phyloP scores from a whole-genome alignment of 2,113 vertebrate species.

The Sorex araneus region DNA sequence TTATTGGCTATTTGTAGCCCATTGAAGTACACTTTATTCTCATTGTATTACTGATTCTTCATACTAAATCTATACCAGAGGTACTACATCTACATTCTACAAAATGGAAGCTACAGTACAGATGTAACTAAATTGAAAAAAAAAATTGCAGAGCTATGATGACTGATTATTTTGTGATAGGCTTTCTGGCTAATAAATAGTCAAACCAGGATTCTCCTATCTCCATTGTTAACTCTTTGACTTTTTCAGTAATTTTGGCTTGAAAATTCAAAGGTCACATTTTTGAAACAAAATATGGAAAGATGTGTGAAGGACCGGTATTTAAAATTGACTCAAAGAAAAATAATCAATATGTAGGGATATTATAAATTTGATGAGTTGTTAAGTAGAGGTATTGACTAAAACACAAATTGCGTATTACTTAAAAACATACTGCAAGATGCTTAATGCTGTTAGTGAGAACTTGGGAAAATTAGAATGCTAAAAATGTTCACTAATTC shows the following conservation, averaged over 20 bases:
- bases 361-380: no score
- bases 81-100: not conserved
- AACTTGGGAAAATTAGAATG: no score
- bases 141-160: not conserved
- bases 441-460: no score
- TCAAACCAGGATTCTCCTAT: not conserved
- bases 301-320: not conserved
- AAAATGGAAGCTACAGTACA: not conserved
- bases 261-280: not conserved
- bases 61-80: not conserved
- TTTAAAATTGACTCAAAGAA: not conserved
- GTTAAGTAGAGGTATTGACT: no score
- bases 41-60: not conserved
- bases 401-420: no score
- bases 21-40: not conserved
- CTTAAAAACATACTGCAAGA: no score
- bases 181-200: fast-evolving
- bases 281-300: not conserved
- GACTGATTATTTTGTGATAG: not conserved
- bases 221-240: not conserved
- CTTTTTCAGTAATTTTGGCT: not conserved
- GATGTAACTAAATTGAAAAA: not conserved
- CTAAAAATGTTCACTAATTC: no score
- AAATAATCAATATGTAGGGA: no score
- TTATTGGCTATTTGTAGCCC: no score